phyloP scores from a whole-genome alignment of 2,888 invertebrate genomes.

The Hyalella azteca region DNA sequence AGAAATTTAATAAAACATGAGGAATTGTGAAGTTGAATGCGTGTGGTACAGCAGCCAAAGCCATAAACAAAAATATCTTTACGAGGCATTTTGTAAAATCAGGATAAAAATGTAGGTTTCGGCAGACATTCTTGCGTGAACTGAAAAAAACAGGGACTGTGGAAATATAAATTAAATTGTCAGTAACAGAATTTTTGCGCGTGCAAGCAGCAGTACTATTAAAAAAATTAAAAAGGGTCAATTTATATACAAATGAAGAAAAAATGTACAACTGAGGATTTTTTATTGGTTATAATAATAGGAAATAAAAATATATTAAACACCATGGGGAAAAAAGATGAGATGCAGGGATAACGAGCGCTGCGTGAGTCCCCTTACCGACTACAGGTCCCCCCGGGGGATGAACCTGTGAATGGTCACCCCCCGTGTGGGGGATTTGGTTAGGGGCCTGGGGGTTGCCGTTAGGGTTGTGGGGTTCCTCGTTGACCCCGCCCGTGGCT shows the following conservation, averaged over 20 bases:
- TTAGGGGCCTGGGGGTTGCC: neutral
- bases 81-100: neutral
- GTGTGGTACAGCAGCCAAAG: neutral
- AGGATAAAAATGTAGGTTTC: neutral
- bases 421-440: neutral
- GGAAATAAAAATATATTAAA: neutral
- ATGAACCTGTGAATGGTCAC: constrained; percentile 11
- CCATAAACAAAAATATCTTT: neutral
- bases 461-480: constrained; percentile 12
- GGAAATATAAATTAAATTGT: too few relatives aligned
- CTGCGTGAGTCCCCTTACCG: constrained; percentile 26
- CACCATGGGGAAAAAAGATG: neutral
- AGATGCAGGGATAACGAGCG: neutral
- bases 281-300: too few relatives aligned
- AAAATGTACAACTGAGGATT: too few relatives aligned
- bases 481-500: neutral
- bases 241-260: too few relatives aligned
- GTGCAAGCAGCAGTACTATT: too few relatives aligned
- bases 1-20: too few relatives aligned
- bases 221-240: too few relatives aligned
- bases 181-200: too few relatives aligned
- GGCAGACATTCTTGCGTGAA: too few relatives aligned
- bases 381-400: constrained; percentile 20
- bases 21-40: too few relatives aligned
- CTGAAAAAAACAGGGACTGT: too few relatives aligned